Conservation (phyloP, 2,888 invertebrate genomes). For the Pediacus dermestoides region DNA sequence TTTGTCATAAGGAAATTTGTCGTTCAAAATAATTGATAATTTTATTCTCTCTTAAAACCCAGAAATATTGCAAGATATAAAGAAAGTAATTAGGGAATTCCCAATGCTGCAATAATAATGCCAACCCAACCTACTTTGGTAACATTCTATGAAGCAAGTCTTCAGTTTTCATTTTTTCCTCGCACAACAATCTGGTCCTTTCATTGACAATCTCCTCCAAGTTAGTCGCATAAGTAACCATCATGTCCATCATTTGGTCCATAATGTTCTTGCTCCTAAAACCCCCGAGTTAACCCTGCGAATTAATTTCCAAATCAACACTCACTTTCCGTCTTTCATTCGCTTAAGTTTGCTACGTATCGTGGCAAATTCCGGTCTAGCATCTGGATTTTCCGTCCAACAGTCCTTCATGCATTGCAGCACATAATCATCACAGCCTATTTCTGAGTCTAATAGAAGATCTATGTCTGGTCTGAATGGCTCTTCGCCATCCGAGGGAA, state of each 20-base stretch:
- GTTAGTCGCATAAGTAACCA: conserved; percentile 94
- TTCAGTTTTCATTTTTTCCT: conserved; percentile 92
- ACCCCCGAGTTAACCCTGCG: too few species aligned
- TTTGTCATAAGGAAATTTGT: too few species aligned
- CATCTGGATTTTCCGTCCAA: conserved; percentile 83
- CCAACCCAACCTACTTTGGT: conserved; percentile 65
- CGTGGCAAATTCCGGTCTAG: conserved; percentile 79
- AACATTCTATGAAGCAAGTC: conserved; percentile 91
- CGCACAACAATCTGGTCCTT: conserved; percentile 81
- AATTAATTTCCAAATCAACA: too few species aligned
- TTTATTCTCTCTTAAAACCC: too few species aligned
- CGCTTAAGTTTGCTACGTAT: conserved; percentile 79
- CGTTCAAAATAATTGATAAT: too few species aligned
- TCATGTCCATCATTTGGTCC: conserved; percentile 98
- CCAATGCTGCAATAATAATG: conserved; percentile 4
- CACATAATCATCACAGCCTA: conserved; percentile 78
- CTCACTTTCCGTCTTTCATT: conserved; percentile 84
- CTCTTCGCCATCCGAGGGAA: conserved; percentile 63
- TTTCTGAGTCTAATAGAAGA: conserved; percentile 65
- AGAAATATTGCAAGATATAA: too few species aligned
- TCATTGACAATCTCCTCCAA: conserved; percentile 92
- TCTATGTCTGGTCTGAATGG: conserved; percentile 78
- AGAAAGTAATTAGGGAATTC: too few species aligned
- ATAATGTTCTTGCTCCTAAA: conserved; percentile 81
- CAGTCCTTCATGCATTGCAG: conserved; percentile 80